Evolutionary conservation across 1,140 invertebrate species (phyloP).

Genomic region (Ruditapes philippinarum): DNA sequence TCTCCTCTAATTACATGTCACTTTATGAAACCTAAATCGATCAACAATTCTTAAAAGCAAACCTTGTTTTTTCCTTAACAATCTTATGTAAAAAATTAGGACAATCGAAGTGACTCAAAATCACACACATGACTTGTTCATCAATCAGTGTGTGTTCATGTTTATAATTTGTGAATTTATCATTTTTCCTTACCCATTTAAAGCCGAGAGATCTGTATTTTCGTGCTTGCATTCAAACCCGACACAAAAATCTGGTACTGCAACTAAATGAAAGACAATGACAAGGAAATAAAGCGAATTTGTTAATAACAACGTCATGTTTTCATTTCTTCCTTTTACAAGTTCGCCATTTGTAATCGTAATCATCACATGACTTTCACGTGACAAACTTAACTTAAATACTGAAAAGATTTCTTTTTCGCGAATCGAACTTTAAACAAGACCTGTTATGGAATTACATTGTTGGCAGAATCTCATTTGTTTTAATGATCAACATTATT

Average conservation of each 20-base stretch:
- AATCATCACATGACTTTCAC: slow-evolving; percentile 42
- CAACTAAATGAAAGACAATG: neutral
- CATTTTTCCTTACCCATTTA: slow-evolving; percentile 19
- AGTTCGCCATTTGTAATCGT: slow-evolving; percentile 40
- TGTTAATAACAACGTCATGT: neutral
- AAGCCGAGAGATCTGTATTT: neutral
- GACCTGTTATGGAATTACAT: no score
- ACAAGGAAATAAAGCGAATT: neutral
- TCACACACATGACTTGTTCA: neutral
- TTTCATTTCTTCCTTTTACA: neutral
- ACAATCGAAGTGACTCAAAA: neutral
- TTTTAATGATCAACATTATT: no score
- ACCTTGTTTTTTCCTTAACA: no score
- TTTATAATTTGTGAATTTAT: no score
- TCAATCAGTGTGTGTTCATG: neutral
- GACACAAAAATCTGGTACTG: neutral
- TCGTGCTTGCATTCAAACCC: slow-evolving; percentile 23
- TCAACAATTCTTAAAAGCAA: no score
- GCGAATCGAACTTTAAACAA: no score
- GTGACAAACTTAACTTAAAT: no score
- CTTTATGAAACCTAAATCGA: no score
- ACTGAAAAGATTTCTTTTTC: no score
- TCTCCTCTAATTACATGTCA: no score
- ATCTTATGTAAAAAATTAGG: no score
- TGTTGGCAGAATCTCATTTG: no score